Base-by-base conservation (phyloP, 2,888 invertebrate genomes). In the Metopia argyrocephala region DNA sequence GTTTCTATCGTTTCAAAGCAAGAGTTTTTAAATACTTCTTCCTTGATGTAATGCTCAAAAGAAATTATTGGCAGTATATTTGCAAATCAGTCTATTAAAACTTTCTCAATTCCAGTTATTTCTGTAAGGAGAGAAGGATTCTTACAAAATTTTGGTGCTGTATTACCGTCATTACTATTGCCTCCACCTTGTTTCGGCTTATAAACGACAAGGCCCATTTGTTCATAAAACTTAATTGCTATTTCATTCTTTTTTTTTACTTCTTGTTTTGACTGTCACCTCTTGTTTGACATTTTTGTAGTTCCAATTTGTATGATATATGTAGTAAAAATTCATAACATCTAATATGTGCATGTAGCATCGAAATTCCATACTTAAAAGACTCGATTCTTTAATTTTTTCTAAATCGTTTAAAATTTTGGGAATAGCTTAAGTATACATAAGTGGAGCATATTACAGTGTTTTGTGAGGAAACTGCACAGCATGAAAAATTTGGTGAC, bases 61-160 rank as follows among this genome's bases (percentile, higher is more conserved):
- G 25, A 64, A 21, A 45, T 48, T 45, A 48, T 64, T 38, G 62
- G 48, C 28, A 65, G 18, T 65, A 65, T 65, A 65, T 52, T 50
- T 65, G 50, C 50, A 62, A 62, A 62, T 62, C 45, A 45, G 27
- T 45, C 46, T 62, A 62, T 45, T 46, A 62, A 62, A 45, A 9
- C 46, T 62, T 62, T 62, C 23, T 45, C 61, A 62, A 46, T 62
- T 62, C 46, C 61, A 65, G 65, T 65, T 65, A 65, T 65, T 52
- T 52, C 65, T 65, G 52, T 31, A 65, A 65, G 20, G 21, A 18
- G 65, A 50, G 31, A 65, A 52, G 65, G 27, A 61, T 75, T 46
- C 46, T 76, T 76, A 56, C 28, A 76, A 48, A 38, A 54, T 54
- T 68, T 57, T n/a, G n/a, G n/a, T n/a, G n/a, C n/a, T n/a, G n/a